phyloP scores from a whole-genome alignment of 2,113 vertebrate genomes.

The Nerophis lumbriciformis region DNA sequence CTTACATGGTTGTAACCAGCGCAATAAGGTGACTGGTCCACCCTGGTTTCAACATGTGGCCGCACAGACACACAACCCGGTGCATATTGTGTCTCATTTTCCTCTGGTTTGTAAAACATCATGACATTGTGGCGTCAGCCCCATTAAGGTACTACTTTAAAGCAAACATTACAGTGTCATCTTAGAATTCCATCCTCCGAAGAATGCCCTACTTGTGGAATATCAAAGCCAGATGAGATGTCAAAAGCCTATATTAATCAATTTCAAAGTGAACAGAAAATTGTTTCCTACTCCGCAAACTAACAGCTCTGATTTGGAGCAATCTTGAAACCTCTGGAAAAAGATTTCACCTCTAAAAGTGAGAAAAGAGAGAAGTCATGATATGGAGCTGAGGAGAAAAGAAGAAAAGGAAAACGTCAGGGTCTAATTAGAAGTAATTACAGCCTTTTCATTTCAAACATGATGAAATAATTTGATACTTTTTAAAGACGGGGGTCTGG shows the following conservation, averaged over 20 bases:
- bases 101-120: constrained; percentile 48
- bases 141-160: constrained; percentile 63
- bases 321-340: constrained; percentile 85
- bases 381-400: constrained; percentile 47
- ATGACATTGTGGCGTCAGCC: constrained; percentile 52
- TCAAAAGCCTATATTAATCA: constrained; percentile 89
- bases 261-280: constrained; percentile 92
- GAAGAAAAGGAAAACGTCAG: constrained; percentile 78
- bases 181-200: constrained; percentile 47
- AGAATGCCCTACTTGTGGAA: constrained; percentile 68
- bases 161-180: constrained; percentile 73
- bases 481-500: constrained; percentile 95
- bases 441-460: constrained; percentile 99
- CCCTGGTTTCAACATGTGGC: constrained; percentile 31
- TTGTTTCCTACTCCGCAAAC: constrained; percentile 89
- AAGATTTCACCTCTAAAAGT: constrained; percentile 80
- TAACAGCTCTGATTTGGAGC: constrained; percentile 84
- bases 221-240: constrained; percentile 83
- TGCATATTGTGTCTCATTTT: constrained; percentile 57
- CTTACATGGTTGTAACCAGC: constrained; percentile 39
- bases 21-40: constrained; percentile 44
- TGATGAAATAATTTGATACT: constrained; percentile 99
- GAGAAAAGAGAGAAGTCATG: constrained; percentile 61
- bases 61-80: constrained; percentile 30
- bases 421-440: constrained; percentile 99